phyloP scores from a whole-genome alignment of 2,888 invertebrate genomes.

The Oligia latruncula region DNA sequence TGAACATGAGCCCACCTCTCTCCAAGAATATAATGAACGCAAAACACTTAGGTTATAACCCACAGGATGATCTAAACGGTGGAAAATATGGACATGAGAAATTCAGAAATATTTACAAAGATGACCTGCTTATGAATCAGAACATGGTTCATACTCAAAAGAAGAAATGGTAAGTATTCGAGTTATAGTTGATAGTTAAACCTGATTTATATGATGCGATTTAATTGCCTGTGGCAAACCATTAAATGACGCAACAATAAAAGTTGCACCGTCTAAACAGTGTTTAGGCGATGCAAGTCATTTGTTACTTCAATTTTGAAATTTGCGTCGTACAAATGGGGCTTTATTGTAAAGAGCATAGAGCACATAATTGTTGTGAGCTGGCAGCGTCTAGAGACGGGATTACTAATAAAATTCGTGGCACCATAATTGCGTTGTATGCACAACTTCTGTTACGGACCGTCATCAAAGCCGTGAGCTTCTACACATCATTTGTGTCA shows the following conservation, averaged over 20 bases:
- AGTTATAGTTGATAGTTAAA: background rate
- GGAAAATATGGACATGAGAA: constrained; percentile 54
- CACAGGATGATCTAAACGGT: constrained; percentile 54
- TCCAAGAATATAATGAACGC: constrained; percentile 54
- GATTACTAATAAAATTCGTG: background rate
- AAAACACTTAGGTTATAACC: constrained; percentile 51
- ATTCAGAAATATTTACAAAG: constrained; percentile 53
- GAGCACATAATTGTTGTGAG: background rate
- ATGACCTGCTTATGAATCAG: constrained; percentile 48
- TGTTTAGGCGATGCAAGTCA: no score
- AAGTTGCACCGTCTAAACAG: background rate
- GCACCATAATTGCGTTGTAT: background rate
- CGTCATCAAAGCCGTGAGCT: background rate
- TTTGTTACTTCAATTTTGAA: background rate
- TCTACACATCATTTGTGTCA: background rate
- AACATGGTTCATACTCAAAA: constrained; percentile 57
- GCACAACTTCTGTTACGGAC: background rate
- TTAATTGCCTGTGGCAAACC: background rate
- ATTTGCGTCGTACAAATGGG: background rate
- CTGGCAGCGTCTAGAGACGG: no score
- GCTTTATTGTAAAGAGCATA: background rate
- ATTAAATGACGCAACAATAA: background rate
- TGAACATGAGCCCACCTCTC: constrained; percentile 51
- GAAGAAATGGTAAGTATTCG: constrained; percentile 73
- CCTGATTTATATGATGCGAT: no score